These are phyloP conservation scores for Cheilosia grossa DNA, from an alignment of 2,888 invertebrate genomes.

Conservation along the genomic window DNA sequence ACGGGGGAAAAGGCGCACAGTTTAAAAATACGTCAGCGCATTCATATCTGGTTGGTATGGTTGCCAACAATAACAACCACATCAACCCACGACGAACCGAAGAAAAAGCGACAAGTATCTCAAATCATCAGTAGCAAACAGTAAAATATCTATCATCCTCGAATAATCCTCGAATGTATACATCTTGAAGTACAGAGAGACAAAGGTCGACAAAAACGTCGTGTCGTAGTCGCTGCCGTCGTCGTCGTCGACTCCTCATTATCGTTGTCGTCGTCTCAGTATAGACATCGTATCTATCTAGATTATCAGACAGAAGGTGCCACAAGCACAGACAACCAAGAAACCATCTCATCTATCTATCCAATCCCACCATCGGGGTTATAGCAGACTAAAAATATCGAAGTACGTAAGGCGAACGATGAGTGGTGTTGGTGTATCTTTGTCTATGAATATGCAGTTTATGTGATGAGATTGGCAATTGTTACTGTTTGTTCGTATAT, in stretches of 20 bases:
- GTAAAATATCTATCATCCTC: slow-evolving; percentile 52
- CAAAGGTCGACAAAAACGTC: slow-evolving; percentile 60
- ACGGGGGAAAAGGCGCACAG: slow-evolving; percentile 13
- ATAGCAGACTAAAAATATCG: slow-evolving; percentile 55
- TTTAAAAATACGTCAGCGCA: slow-evolving; percentile 67
- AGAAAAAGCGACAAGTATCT: slow-evolving; percentile 46
- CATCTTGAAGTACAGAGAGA: slow-evolving; percentile 47
- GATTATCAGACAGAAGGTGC: slow-evolving; percentile 57
- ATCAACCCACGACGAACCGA: neutral
- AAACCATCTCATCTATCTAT: slow-evolving; percentile 26
- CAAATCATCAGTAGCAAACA: slow-evolving; percentile 55
- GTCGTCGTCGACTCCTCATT: slow-evolving; percentile 5
- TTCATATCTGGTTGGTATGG: slow-evolving; percentile 38
- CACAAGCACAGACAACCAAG: slow-evolving; percentile 52
- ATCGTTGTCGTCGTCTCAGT: slow-evolving; percentile 2
- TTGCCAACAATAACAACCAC: slow-evolving; percentile 34
- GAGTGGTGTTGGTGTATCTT: slow-evolving; percentile 25
- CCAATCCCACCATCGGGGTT: slow-evolving; percentile 22
- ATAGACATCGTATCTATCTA: neutral
- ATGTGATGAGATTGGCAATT: slow-evolving; percentile 56
- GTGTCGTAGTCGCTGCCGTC: slow-evolving; percentile 54
- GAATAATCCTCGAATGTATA: slow-evolving; percentile 30
- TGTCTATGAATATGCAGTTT: slow-evolving; percentile 3
- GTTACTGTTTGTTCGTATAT: neutral
- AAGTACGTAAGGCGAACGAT: slow-evolving; percentile 49